phyloP scores from a whole-genome alignment of 2,888 invertebrate species.

The Aporophyla nigra region DNA sequence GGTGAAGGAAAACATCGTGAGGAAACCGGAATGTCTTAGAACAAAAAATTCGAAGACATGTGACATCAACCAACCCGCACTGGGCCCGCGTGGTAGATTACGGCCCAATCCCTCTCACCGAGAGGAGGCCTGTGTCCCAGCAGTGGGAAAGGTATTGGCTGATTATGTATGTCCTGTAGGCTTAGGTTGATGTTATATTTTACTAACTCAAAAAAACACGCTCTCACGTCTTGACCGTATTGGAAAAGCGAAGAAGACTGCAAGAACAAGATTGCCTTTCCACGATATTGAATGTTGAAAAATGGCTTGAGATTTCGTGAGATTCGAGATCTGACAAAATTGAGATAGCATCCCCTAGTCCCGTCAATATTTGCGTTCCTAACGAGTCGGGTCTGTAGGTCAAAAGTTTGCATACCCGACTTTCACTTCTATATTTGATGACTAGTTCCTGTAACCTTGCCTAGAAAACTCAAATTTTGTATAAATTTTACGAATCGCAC shows the following conservation, averaged over 20 bases:
- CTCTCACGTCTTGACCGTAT: not conserved
- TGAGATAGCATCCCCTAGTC: not conserved
- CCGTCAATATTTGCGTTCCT: slow-evolving; percentile 44
- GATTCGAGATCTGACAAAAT: not conserved
- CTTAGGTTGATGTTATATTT: not conserved
- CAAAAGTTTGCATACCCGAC: slow-evolving; percentile 35
- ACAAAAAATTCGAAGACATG: no score
- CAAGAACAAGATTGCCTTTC: not conserved
- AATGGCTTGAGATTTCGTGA: not conserved
- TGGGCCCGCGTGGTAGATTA: no score
- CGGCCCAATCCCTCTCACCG: no score
- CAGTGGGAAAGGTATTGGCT: no score
- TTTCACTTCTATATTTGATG: not conserved
- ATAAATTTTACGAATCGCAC: not conserved
- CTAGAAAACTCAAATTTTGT: not conserved
- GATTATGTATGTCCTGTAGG: no score
- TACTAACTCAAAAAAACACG: no score
- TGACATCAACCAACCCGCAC: no score
- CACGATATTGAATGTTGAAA: not conserved
- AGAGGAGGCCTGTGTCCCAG: no score
- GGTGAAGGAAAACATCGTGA: no score
- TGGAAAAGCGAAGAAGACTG: not conserved
- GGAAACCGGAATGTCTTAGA: no score
- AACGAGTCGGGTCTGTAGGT: slow-evolving; percentile 31
- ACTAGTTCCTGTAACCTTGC: not conserved